These are phyloP conservation scores for Ptychobarbus kaznakovi DNA, from an alignment of 2,797 vertebrate genomes.

Conservation along the genomic window DNA sequence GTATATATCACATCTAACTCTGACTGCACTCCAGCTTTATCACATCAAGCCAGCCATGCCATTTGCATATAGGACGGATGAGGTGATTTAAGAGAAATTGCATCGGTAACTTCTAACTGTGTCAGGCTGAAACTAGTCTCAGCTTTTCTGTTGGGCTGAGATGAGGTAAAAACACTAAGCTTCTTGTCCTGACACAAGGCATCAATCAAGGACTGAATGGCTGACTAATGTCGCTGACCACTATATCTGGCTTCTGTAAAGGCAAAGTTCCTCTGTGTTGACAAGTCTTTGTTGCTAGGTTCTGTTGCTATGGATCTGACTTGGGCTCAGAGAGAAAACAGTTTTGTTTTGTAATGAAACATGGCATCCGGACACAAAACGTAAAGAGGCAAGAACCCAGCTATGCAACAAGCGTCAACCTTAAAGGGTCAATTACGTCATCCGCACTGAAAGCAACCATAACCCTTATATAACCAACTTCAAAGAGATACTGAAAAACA, in stretches of 20 bases:
- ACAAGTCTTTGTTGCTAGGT: slow-evolving; percentile 59
- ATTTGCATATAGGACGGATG: slow-evolving; percentile 7
- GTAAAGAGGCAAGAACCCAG: slow-evolving; percentile 50
- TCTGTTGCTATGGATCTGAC: slow-evolving; percentile 72
- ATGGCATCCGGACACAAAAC: slow-evolving; percentile 45
- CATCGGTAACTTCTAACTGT: not conserved
- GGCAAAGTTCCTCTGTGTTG: slow-evolving; percentile 60
- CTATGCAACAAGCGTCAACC: slow-evolving; percentile 52
- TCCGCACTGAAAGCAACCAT: slow-evolving; percentile 43
- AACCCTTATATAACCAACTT: slow-evolving; percentile 71
- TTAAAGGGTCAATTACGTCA: slow-evolving; percentile 67
- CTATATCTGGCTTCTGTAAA: not conserved
- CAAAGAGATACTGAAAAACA: slow-evolving; percentile 33
- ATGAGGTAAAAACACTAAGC: slow-evolving; percentile 7
- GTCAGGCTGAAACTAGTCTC: slow-evolving; percentile 8
- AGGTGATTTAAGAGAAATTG: not conserved
- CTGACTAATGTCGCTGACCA: not conserved
- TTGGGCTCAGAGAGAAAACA: not conserved
- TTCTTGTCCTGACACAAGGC: slow-evolving; percentile 42
- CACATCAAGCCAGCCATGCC: not conserved
- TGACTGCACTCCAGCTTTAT: slow-evolving; percentile 12
- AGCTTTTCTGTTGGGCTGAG: slow-evolving; percentile 18
- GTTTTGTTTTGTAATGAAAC: slow-evolving; percentile 33
- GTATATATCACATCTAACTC: not conserved
- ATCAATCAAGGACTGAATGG: slow-evolving; percentile 16